A percentile compares a stretch with the other conserved stretches of the same genome.
These are phyloP conservation scores for Mormyrops boulengeri DNA, from an alignment of 2,797 vertebrate genomes.

Conservation along the genomic window DNA sequence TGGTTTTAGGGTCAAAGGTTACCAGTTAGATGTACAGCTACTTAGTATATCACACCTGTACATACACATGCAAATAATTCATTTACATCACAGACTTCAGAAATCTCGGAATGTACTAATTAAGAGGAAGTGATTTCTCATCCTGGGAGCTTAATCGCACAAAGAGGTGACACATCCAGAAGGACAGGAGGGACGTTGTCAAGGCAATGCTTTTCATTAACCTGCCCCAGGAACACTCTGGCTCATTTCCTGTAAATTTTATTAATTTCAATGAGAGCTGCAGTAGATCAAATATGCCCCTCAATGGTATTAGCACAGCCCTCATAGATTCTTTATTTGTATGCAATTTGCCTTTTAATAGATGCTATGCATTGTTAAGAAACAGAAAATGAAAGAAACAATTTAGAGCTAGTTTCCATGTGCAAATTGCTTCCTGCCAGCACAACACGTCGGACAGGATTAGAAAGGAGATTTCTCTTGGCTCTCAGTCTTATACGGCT, in stretches of 20 bases:
- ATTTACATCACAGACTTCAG: not conserved
- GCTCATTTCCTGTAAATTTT: not conserved
- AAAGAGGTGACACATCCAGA: not conserved
- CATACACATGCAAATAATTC: not conserved
- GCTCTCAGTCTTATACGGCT: conserved; percentile 41
- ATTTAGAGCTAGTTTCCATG: conserved; percentile 66
- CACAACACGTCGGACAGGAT: conserved; percentile 69
- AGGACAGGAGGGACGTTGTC: conserved; percentile 9
- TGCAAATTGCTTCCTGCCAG: conserved; percentile 70
- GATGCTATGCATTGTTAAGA: conserved; percentile 60
- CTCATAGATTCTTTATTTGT: conserved; percentile 54
- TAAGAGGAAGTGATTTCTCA: conserved; percentile 12
- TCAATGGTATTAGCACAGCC: conserved; percentile 44
- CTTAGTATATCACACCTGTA: not conserved
- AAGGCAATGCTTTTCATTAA: conserved; percentile 15
- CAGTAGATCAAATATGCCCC: conserved; percentile 12
- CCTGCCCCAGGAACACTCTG: not conserved
- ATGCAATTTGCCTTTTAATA: conserved; percentile 62
- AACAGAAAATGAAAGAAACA: conserved; percentile 60
- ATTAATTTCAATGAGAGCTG: not conserved
- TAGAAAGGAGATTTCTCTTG: conserved; percentile 59
- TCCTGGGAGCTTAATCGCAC: conserved; percentile 5
- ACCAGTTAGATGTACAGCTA: not conserved
- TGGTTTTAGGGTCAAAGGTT: not conserved
- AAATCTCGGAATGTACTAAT: conserved; percentile 6